Conservation (phyloP, 1,140 invertebrate genomes). For the Zaprionus inermis region DNA sequence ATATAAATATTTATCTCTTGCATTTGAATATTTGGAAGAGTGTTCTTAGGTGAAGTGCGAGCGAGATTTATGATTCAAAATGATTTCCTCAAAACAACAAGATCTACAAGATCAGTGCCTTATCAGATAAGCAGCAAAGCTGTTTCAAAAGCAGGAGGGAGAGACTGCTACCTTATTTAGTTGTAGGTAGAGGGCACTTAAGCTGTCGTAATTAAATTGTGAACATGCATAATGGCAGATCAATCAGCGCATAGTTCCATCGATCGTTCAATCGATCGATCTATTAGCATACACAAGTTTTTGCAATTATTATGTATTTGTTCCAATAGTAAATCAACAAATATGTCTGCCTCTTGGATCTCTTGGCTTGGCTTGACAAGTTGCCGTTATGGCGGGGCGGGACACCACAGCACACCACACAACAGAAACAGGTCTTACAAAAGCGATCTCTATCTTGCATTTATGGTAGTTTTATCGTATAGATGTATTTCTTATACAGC, state of each 20-base stretch:
- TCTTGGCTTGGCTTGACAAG: slow-evolving; percentile 63
- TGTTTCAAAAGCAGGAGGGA: not conserved
- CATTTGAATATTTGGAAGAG: slow-evolving; percentile 1
- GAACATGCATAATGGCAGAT: slow-evolving; percentile 72
- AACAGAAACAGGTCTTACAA: slow-evolving; percentile 72
- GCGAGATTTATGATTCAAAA: too few species aligned
- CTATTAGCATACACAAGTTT: slow-evolving; percentile 79
- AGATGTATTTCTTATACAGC: slow-evolving; percentile 53
- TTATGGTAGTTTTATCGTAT: slow-evolving; percentile 75
- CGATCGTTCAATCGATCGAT: slow-evolving; percentile 25
- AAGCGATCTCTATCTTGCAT: slow-evolving; percentile 71
- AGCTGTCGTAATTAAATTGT: slow-evolving; percentile 69
- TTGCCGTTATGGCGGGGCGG: slow-evolving; percentile 46
- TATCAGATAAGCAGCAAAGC: not conserved
- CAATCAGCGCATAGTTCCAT: slow-evolving; percentile 47
- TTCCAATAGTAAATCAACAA: slow-evolving; percentile 76
- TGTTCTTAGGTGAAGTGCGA: slow-evolving; percentile 10
- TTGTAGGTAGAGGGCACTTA: slow-evolving; percentile 49
- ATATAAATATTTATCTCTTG: slow-evolving; percentile 9
- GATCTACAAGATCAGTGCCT: not conserved
- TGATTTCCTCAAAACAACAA: slow-evolving; percentile 21
- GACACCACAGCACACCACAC: not conserved
- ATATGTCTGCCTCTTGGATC: slow-evolving; percentile 66
- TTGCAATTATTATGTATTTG: slow-evolving; percentile 72
- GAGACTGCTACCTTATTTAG: slow-evolving; percentile 8